A percentile compares a stretch with the other conserved stretches of the same genome.
phyloP scores from a whole-genome alignment of 2,113 vertebrate genomes.

The Pollachius pollachius region DNA sequence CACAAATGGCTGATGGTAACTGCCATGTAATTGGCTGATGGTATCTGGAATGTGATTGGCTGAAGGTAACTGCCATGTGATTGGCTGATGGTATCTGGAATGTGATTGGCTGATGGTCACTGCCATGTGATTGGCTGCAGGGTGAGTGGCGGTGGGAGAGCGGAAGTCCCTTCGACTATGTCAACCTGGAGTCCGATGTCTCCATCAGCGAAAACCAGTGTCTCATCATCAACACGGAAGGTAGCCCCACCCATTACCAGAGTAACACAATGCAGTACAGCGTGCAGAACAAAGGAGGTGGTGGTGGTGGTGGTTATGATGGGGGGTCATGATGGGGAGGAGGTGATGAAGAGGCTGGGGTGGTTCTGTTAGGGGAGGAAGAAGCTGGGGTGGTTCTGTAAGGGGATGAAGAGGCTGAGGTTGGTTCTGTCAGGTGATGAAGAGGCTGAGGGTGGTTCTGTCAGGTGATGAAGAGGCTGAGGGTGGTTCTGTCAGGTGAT shows the following conservation, averaged over 20 bases:
- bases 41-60: not conserved
- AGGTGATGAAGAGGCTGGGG: too few species aligned
- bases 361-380: too few species aligned
- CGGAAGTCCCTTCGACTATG: not conserved
- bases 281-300: too few species aligned
- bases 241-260: not conserved
- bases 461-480: too few species aligned
- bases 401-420: too few species aligned
- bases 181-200: not conserved
- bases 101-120: not conserved
- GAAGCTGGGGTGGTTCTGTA: too few species aligned
- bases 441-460: too few species aligned
- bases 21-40: not conserved
- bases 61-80: not conserved
- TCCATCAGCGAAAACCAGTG: not conserved
- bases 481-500: too few species aligned
- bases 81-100: not conserved
- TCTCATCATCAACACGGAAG: not conserved
- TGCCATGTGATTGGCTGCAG: not conserved
- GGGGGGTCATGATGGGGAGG: too few species aligned
- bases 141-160: not conserved
- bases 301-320: too few species aligned
- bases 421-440: too few species aligned
- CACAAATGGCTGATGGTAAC: not conserved
- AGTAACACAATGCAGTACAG: too few species aligned